Evolutionary conservation across 1,140 invertebrate species (phyloP).

Genomic region (Platorchestia sp.): DNA sequence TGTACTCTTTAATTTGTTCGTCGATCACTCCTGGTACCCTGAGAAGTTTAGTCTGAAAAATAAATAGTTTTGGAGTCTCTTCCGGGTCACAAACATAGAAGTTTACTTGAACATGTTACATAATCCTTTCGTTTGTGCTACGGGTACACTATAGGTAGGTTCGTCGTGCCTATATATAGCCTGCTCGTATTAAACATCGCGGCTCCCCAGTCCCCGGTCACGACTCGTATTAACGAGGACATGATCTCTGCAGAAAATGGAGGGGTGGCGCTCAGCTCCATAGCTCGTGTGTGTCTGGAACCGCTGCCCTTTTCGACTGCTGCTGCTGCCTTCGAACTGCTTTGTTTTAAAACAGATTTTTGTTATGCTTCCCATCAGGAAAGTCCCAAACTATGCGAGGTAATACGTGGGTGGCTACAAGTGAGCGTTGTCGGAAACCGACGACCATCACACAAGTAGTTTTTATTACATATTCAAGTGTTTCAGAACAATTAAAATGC

Average conservation of each 20-base stretch:
- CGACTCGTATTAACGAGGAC: slow-evolving; percentile 34
- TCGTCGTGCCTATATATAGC: neutral
- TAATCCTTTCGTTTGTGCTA: neutral
- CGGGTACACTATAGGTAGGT: neutral
- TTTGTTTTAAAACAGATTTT: neutral
- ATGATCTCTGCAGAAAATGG: slow-evolving; percentile 46
- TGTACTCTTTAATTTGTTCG: neutral
- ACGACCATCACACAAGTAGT: neutral
- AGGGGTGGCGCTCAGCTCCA: neutral
- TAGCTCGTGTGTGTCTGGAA: neutral
- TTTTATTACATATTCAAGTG: no score
- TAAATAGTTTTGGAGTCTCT: neutral
- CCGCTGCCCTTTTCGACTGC: neutral
- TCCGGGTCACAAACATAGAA: neutral
- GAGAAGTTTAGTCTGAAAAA: neutral
- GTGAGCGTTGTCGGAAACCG: neutral
- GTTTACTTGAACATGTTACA: neutral
- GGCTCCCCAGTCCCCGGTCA: slow-evolving; percentile 10
- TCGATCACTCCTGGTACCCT: neutral
- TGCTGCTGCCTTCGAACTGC: neutral
- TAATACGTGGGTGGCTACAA: neutral
- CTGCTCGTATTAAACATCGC: slow-evolving; percentile 11
- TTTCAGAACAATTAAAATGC: no score
- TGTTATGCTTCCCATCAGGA: neutral
- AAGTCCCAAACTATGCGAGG: neutral